A percentile compares a stretch with the other conserved stretches of the same genome.
Evolutionary conservation across 2,113 vertebrate genomes (phyloP).

Genomic region (Equus quagga): DNA sequence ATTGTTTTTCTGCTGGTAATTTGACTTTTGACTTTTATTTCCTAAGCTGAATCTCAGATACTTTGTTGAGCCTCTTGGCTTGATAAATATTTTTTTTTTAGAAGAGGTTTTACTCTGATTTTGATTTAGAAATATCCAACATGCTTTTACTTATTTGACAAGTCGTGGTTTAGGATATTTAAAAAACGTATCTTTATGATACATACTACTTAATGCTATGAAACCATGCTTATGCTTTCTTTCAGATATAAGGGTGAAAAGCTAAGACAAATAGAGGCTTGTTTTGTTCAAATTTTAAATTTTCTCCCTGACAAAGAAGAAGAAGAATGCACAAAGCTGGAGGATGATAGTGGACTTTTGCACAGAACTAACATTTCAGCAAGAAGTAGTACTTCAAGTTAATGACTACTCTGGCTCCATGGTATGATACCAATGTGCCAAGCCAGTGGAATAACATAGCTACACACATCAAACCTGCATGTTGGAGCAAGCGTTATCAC

Average conservation of each 20-base stretch:
- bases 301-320: slow-evolving; percentile 5
- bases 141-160: slow-evolving; percentile 10
- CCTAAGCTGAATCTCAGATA: not conserved
- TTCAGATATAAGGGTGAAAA: not conserved
- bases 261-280: not conserved
- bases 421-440: not conserved
- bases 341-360: not conserved
- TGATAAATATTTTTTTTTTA: not conserved
- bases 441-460: not conserved
- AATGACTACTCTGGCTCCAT: not conserved
- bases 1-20: not conserved
- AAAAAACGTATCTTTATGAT: not conserved
- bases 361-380: not conserved
- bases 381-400: slow-evolving; percentile 30
- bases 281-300: not conserved
- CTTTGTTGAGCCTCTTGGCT: not conserved
- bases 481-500: slow-evolving; percentile 34
- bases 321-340: not conserved
- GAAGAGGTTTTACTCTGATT: not conserved
- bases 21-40: slow-evolving; percentile 51
- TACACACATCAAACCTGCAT: not conserved
- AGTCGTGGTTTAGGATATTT: not conserved
- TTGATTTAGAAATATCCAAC: not conserved
- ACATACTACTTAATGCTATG: not conserved
- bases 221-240: not conserved